A percentile compares a stretch with the other conserved stretches of the same genome.
Conservation (phyloP, 2,888 invertebrate genomes). For the Sialis lutaria region DNA sequence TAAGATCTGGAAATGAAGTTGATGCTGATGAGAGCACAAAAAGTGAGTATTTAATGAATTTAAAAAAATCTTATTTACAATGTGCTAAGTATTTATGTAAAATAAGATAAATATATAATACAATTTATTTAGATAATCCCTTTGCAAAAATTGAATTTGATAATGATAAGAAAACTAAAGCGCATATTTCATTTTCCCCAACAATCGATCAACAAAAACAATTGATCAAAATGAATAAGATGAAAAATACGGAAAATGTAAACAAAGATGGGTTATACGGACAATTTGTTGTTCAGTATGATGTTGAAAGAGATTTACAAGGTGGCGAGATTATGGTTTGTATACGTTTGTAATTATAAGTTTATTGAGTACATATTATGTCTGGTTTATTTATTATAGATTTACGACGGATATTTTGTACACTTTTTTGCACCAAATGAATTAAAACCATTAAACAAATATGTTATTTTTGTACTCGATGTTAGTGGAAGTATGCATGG, state of each 20-base stretch:
- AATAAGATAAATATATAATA: no score
- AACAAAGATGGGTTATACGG: conserved; percentile 34
- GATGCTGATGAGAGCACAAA: conserved; percentile 31
- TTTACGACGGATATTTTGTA: conserved; percentile 55
- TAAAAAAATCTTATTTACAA: no score
- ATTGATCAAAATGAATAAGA: conserved; percentile 21
- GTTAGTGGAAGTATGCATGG: conserved; percentile 60
- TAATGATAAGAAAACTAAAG: conserved; percentile 26
- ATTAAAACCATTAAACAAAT: conserved; percentile 39
- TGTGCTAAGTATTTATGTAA: no score
- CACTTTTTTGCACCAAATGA: conserved; percentile 54
- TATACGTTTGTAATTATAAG: neutral
- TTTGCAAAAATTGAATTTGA: conserved; percentile 23
- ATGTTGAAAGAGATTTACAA: conserved; percentile 38
- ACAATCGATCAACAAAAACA: conserved; percentile 38
- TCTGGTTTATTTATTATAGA: conserved; percentile 20
- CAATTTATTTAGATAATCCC: conserved; percentile 22
- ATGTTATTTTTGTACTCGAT: conserved; percentile 59
- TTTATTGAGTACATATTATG: no score
- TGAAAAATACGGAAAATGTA: conserved; percentile 15
- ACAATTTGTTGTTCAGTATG: conserved; percentile 51
- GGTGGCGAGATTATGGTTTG: conserved; percentile 38
- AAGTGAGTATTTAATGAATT: no score
- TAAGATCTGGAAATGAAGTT: conserved; percentile 45
- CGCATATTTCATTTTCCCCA: conserved; percentile 39